Evolutionary conservation across 2,797 vertebrate genomes (phyloP), one percentile per base, ranked within the genome.

Genomic region (Craterocephalus amniculus): DNA sequence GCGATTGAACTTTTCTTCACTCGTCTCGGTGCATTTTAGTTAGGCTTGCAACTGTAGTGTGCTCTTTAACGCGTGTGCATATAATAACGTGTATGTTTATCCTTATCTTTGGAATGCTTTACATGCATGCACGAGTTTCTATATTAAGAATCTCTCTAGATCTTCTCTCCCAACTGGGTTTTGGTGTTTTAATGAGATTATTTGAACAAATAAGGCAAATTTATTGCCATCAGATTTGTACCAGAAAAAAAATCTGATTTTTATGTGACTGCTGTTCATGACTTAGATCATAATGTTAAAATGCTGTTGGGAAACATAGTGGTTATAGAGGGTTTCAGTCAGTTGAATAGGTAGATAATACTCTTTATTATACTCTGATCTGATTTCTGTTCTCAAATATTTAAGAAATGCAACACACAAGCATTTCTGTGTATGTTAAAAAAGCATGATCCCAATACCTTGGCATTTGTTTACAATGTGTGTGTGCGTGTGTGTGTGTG

Each of bases 41-140:
- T 73, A 2, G n/a, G 69, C 75, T 75, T 76, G 64, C 83, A 62
- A 45, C 75, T 56, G 70, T 79, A 66, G 2, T 84, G 83, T 88
- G 83, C 74, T 81, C 83, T 76, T 78, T 84, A 78, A 62, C 62
- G 65, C 67, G 16, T 72, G 58, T 58, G 76, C 59, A 58, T 35
- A 56, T 54, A 65, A 36, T 64, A 52, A 48, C 74, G 66, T 80
- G 66, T 87, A 58, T 69, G 71, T 90, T 83, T 73, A 68, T 86
- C 67, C 69, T 83, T 83, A 85, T 72, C 76, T 79, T 87, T 83
- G 81, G 81, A 89, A 89, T 88, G 81, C 80, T 80, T 86, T 75
- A 83, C 79, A 82, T 83, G 67, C 60, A 76, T 92, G 89, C 88
- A 89, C 92, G 91, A 83, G 74, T 89, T 87, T 86, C 67, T 86